A percentile compares a stretch with the other conserved stretches of the same genome.
phyloP scores from a whole-genome alignment of 2,113 vertebrate species.

The Sturnira hondurensis region DNA sequence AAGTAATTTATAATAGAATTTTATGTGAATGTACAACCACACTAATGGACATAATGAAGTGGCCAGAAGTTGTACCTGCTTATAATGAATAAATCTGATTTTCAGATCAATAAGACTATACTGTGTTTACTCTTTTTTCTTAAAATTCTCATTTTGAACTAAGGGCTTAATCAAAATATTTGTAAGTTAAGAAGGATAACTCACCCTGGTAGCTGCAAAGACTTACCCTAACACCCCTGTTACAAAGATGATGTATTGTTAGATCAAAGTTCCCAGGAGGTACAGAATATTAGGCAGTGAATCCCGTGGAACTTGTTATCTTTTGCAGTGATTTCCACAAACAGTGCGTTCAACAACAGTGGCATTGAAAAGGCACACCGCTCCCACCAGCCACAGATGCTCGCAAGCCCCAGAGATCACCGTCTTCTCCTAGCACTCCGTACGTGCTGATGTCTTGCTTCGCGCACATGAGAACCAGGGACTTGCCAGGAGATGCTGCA shows the following conservation, averaged over 20 bases:
- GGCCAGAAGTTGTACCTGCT: neutral
- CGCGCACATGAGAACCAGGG: neutral
- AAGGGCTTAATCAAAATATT: neutral
- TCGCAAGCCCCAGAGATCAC: neutral
- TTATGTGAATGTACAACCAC: neutral
- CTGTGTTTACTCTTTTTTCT: neutral
- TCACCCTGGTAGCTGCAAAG: neutral
- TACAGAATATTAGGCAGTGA: neutral
- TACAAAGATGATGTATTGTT: neutral
- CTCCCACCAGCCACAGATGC: neutral
- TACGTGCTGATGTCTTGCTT: neutral
- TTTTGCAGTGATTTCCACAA: neutral
- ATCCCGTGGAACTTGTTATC: neutral
- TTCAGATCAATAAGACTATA: neutral
- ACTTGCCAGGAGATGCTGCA: neutral
- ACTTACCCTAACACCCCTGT: neutral
- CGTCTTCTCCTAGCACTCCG: neutral
- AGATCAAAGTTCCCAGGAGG: neutral
- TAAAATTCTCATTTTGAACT: slow-evolving; percentile 1
- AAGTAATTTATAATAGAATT: neutral
- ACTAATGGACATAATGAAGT: neutral
- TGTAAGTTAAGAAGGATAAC: neutral
- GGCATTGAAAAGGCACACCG: neutral
- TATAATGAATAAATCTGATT: neutral
- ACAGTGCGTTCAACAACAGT: neutral